Percentiles rank a stretch among this genome's conserved stretches.
These are phyloP conservation scores for Labeo catla DNA, from an alignment of 2,113 vertebrate genomes.

Conservation along the genomic window DNA sequence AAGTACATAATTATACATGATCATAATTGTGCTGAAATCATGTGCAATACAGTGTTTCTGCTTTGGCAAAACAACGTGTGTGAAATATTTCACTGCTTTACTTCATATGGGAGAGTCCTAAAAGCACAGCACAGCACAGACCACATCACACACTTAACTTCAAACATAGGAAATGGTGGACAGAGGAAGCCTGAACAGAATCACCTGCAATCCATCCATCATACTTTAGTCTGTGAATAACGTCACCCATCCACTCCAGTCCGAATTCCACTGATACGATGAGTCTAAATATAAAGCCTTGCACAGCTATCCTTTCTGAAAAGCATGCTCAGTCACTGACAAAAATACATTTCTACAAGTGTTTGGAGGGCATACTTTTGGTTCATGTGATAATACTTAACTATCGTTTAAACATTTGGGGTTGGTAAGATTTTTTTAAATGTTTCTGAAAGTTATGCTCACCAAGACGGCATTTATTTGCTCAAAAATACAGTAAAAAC, in stretches of 20 bases:
- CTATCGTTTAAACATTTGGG: neutral
- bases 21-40: neutral
- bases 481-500: neutral
- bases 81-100: neutral
- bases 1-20: neutral
- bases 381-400: neutral
- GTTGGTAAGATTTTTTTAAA: neutral
- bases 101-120: neutral
- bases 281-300: conserved; percentile 26
- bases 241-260: conserved; percentile 13
- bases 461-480: neutral
- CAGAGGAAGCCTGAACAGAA: conserved; percentile 13
- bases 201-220: conserved; percentile 20
- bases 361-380: neutral
- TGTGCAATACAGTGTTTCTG: neutral
- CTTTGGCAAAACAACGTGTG: neutral
- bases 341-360: conserved; percentile 14
- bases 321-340: neutral
- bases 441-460: neutral
- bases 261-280: conserved; percentile 22
- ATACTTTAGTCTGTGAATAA: conserved; percentile 19
- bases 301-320: neutral
- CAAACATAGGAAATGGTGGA: neutral
- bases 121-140: neutral
- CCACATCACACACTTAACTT: neutral